Base-by-base conservation (phyloP, 2,888 invertebrate species). In the Dromius quadrimaculatus region DNA sequence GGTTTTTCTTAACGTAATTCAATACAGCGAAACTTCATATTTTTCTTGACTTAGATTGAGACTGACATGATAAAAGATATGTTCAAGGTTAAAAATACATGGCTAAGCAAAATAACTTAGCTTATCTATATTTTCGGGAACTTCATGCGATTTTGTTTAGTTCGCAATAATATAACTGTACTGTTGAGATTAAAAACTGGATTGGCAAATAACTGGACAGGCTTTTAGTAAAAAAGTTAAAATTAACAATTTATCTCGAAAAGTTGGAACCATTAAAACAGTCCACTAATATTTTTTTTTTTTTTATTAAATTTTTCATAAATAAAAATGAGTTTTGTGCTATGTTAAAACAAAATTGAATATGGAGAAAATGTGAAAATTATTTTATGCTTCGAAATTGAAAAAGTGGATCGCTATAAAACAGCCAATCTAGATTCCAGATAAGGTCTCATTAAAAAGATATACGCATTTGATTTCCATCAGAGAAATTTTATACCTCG, bases 21-120 rank as follows among this genome's bases (percentile, higher is more conserved):
- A 54, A 54, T 54, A 23, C 50, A 13, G 8, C 28, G 50, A 28
- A 54, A 54, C 28, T 28, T 15, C 28, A 54, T 54, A 54, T 54
- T 54, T 41, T 54, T 54, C 50, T 54, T 28, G 50, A 54, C 23
- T 28, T 13, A 28, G 50, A 54, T 54, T 54, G 28, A 32, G 15
- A 54, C 8, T 54, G 50, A 28, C 50, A 54, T 54, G 50, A 54
- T 47, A 47, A 47, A 47, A 47, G 47, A 32, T 54, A 28, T 28
- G 3, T 54, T 54, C 50, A 54, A 54, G 50, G 50, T 28, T 54
- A 13, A 15, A 41, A 11, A 41, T 15, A 11, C 15, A 1, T 41
- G 11, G 15, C 13, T 41, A 15, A 41, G 15, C 15, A 41, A 41
- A 41, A 41, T n/a, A n/a, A 15, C 15, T 15, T 15, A 11, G 13